Base-by-base conservation (phyloP, 2,888 invertebrate species). In the Phyllotreta striolata region DNA sequence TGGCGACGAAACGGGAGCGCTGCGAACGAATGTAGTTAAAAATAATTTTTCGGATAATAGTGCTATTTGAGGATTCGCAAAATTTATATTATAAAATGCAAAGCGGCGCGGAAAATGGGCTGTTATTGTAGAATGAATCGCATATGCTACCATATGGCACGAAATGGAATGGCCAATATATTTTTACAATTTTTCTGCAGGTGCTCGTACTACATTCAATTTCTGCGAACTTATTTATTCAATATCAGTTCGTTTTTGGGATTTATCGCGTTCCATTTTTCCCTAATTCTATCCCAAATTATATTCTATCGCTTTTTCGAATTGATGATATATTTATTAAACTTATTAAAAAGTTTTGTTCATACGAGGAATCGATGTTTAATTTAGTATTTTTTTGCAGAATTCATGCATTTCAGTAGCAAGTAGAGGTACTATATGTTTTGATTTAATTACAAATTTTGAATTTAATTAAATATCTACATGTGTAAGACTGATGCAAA, bases 121-220 rank as follows among this genome's bases (percentile, higher is more conserved):
- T 51, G 66, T 68, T 68, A 66, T 61, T 60, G 66, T 40, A 61
- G 55, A 64, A 66, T 58, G 63, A 62, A 68, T 69, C 66, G 67
- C 69, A 70, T 66, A 68, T 70, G 70, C 66, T 63, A 59, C 66
- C 68, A 55, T 54, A 59, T 60, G 56, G 56, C 39, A 55, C 54
- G 61, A 60, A 68, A 70, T 63, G 52, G 58, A 65, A 70, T 64
- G 66, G 70, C 68, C 66, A 63, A 63, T 64, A 64, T 61, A 62
- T 57, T 64, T 61, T 62, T 62, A 57, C 61, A 58, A 64, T 62
- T 57, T 62, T 64, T 62, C 54, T 60, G 64, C 64, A 58, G 64
- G 61, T 57, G 64, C 37, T 61, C 39, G 57, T 37, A 43, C 60
- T 46, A 59, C 43, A 41, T 51, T 40, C 51, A 59, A 58, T 52